Evolutionary conservation across 1,140 invertebrate species (phyloP).

Genomic region (Eupristina koningsbergeri): DNA sequence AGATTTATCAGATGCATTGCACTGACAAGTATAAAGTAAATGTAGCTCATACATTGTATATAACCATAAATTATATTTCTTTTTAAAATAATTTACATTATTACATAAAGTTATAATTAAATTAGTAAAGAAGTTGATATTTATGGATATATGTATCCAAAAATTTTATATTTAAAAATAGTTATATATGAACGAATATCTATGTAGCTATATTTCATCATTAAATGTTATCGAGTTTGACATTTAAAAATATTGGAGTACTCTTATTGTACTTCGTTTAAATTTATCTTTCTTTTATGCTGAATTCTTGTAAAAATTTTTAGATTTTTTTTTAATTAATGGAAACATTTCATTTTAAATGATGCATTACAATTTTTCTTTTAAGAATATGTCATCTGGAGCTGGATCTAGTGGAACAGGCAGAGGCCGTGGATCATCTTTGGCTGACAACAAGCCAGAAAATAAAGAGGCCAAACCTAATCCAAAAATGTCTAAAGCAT

Average conservation of each 20-base stretch:
- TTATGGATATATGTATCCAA: too few species aligned
- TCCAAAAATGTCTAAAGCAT: constrained; percentile 94
- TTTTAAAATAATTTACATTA: too few species aligned
- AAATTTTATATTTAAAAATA: too few species aligned
- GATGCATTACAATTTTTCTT: neutral
- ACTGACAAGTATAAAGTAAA: too few species aligned
- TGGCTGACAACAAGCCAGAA: constrained; percentile 82
- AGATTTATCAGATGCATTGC: too few species aligned
- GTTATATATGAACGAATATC: too few species aligned
- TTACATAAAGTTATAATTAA: too few species aligned
- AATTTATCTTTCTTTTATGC: neutral
- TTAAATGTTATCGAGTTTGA: neutral
- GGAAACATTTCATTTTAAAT: neutral
- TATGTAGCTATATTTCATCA: neutral
- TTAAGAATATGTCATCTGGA: constrained; percentile 71
- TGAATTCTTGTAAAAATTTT: neutral
- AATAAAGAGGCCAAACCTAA: constrained; percentile 89
- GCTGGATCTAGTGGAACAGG: constrained; percentile 78
- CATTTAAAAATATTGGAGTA: neutral
- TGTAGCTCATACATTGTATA: too few species aligned
- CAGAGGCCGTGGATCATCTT: constrained; percentile 75
- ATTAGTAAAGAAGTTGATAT: too few species aligned
- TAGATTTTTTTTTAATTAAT: constrained; percentile 3
- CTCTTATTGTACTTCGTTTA: neutral
- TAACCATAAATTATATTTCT: too few species aligned